Conservation (phyloP, 2,888 invertebrate species). For the Osedax fenrisi region DNA sequence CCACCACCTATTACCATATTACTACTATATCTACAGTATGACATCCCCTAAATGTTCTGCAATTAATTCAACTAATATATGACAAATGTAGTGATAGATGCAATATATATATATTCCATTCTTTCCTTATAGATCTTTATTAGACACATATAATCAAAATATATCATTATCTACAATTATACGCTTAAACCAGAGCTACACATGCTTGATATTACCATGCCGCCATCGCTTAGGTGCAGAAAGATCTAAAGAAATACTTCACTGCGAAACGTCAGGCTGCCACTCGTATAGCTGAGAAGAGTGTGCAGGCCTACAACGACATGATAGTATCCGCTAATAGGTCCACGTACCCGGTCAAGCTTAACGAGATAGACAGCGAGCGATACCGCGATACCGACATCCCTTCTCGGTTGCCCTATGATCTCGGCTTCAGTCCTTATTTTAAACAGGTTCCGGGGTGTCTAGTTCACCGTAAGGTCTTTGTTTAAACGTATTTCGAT, state of each 20-base stretch:
- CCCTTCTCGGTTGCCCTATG: conserved; percentile 44
- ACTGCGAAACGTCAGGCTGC: background rate
- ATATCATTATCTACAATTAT: too few relatives aligned
- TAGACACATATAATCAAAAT: too few relatives aligned
- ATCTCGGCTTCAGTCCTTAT: conserved; percentile 46
- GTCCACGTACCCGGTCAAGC: conserved; percentile 18
- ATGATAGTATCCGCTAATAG: conserved; percentile 35
- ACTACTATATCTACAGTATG: too few relatives aligned
- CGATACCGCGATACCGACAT: conserved; percentile 50
- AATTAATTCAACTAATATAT: too few relatives aligned
- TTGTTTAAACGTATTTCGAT: too few relatives aligned
- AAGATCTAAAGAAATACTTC: background rate
- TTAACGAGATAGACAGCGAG: conserved; percentile 41
- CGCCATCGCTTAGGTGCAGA: background rate
- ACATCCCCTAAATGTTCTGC: too few relatives aligned
- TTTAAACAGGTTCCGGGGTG: background rate
- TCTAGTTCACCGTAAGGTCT: too few relatives aligned
- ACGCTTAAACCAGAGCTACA: too few relatives aligned
- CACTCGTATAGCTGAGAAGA: conserved; percentile 40
- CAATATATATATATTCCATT: too few relatives aligned
- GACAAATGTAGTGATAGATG: too few relatives aligned
- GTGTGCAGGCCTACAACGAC: conserved; percentile 43
- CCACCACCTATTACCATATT: too few relatives aligned
- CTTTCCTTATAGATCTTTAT: too few relatives aligned
- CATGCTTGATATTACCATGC: background rate